These are phyloP conservation scores for Neolamprologus sp. DNA, from an alignment of 2,113 vertebrate species.

Conservation along the genomic window DNA sequence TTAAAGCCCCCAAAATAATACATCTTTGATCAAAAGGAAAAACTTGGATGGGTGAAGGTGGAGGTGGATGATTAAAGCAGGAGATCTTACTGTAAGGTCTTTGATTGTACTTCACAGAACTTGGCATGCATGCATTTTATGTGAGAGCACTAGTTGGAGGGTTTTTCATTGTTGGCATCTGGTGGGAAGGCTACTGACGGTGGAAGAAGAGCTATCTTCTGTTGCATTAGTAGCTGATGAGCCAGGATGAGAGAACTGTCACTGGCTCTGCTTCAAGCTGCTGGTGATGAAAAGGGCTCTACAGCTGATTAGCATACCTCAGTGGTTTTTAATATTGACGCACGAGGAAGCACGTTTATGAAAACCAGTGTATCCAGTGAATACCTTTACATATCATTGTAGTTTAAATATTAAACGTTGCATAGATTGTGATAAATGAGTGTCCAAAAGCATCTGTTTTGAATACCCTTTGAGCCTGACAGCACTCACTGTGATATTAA, in stretches of 20 bases:
- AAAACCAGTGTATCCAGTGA: background rate
- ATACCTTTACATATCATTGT: background rate
- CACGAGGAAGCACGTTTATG: background rate
- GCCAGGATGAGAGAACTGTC: background rate
- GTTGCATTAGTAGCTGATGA: background rate
- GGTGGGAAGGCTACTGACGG: background rate
- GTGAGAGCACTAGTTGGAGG: background rate
- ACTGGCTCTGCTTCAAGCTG: background rate
- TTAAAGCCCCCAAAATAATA: background rate
- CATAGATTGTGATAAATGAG: background rate
- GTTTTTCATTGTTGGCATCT: background rate
- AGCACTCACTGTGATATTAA: background rate
- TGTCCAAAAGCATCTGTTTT: background rate
- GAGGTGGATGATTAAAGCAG: background rate
- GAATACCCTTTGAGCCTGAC: background rate
- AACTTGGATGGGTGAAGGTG: background rate
- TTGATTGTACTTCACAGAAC: background rate
- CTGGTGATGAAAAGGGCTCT: background rate
- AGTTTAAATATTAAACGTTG: background rate
- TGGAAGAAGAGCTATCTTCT: background rate
- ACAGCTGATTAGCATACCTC: background rate
- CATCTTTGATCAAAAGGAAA: background rate
- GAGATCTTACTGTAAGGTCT: background rate
- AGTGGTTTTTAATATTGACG: background rate
- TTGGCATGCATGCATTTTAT: background rate